Conservation (phyloP, 2,888 invertebrate species). For the Unio delphinus region DNA sequence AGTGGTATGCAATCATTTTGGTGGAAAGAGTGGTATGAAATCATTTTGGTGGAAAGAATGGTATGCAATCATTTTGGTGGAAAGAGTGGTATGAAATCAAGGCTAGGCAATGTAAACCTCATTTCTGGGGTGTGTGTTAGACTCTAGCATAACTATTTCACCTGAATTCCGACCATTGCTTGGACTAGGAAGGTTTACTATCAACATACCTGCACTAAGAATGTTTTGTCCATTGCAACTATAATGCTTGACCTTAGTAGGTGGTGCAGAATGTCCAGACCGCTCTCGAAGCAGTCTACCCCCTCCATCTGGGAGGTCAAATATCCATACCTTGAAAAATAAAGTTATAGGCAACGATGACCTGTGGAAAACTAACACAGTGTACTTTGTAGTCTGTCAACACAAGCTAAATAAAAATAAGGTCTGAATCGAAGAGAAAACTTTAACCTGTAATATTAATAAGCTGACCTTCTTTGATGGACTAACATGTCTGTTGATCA, state of each 20-base stretch:
- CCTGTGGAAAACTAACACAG: background rate
- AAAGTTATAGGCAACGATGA: background rate
- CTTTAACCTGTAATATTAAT: too few relatives aligned
- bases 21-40: too few relatives aligned
- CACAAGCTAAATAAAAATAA: background rate
- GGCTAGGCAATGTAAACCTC: too few relatives aligned
- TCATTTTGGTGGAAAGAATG: too few relatives aligned
- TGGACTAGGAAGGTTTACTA: background rate
- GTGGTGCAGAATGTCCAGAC: constrained; percentile 89
- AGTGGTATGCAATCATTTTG: too few relatives aligned
- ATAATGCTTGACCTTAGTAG: constrained; percentile 86
- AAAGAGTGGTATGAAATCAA: too few relatives aligned
- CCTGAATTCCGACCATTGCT: too few relatives aligned
- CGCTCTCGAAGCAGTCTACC: constrained; percentile 80
- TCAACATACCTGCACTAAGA: constrained; percentile 77
- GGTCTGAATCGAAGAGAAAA: background rate
- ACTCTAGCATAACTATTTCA: too few relatives aligned
- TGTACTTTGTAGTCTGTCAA: background rate
- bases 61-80: too few relatives aligned
- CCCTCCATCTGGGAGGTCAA: constrained; percentile 93
- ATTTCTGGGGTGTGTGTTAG: too few relatives aligned
- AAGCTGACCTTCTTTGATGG: too few relatives aligned
- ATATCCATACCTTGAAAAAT: constrained; percentile 74
- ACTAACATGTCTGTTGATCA: too few relatives aligned
- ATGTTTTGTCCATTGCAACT: constrained; percentile 84